These are phyloP conservation scores for Mythimna impura DNA, from an alignment of 2,888 invertebrate genomes.

Conservation along the genomic window DNA sequence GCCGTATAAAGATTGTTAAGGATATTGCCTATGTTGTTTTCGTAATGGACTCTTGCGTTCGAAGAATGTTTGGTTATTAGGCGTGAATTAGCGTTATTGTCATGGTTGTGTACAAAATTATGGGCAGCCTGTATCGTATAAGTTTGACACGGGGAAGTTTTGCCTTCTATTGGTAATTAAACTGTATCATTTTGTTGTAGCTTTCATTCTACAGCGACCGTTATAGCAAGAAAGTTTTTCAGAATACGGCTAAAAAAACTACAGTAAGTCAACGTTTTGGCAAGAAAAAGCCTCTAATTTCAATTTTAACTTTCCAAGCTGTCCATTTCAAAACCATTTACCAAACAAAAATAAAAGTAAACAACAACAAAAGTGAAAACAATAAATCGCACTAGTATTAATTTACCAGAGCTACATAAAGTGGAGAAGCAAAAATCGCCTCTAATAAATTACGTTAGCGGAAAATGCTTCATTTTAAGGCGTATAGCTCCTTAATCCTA, in stretches of 20 bases:
- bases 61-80: conserved; percentile 61
- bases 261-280: not conserved
- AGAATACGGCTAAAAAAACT: not conserved
- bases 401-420: conserved; percentile 71
- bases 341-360: conserved; percentile 47
- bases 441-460: conserved; percentile 76
- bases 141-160: not conserved
- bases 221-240: not conserved
- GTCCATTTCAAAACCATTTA: conserved; percentile 28
- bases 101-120: conserved; percentile 36
- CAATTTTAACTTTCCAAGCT: conserved; percentile 24
- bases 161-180: conserved; percentile 2
- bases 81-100: conserved; percentile 62
- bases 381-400: conserved; percentile 66
- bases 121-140: not conserved
- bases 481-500: conserved; percentile 84
- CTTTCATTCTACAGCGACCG: not conserved
- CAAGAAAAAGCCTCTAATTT: conserved; percentile 14
- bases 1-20: conserved; percentile 67
- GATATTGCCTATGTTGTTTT: conserved; percentile 69
- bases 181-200: not conserved
- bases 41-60: conserved; percentile 66
- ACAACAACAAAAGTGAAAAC: conserved; percentile 49
- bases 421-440: conserved; percentile 73
- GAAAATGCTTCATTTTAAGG: conserved; percentile 86